Percentiles rank a stretch among this genome's conserved stretches.
Conservation (phyloP, 2,797 vertebrate species). For the Erethizon dorsatum region DNA sequence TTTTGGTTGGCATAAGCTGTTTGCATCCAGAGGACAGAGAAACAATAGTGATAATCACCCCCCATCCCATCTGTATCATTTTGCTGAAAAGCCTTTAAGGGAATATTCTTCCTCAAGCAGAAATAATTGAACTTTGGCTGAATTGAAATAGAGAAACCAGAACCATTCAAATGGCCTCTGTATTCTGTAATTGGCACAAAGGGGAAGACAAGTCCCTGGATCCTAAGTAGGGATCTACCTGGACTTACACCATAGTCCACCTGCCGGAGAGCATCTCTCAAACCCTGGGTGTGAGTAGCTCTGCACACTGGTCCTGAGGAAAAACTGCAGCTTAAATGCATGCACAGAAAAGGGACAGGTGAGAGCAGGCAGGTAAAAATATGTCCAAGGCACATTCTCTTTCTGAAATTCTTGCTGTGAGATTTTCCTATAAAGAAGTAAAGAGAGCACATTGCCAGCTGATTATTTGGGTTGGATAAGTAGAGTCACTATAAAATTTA, state of each 20-base stretch:
- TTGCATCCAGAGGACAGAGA: slow-evolving; percentile 28
- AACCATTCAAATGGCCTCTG: neutral
- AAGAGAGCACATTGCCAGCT: neutral
- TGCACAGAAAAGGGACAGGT: neutral
- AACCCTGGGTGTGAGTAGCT: neutral
- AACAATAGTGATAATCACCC: neutral
- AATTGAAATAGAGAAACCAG: neutral
- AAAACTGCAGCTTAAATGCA: neutral
- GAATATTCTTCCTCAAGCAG: neutral
- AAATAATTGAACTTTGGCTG: slow-evolving; percentile 25
- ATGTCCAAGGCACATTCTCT: neutral
- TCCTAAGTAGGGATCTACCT: neutral
- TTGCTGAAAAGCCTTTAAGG: neutral
- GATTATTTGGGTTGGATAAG: slow-evolving; percentile 9
- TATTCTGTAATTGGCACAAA: neutral
- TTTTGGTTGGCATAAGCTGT: neutral
- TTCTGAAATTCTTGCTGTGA: neutral
- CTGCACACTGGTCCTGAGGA: neutral
- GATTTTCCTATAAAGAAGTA: slow-evolving; percentile 13
- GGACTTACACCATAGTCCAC: neutral
- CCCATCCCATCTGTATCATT: neutral
- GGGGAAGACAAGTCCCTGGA: neutral
- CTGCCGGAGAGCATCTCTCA: neutral
- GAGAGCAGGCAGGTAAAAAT: neutral
- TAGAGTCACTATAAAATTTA: slow-evolving; percentile 22